A percentile compares a stretch with the other conserved stretches of the same genome.
phyloP scores from a whole-genome alignment of 2,113 vertebrate genomes.

The Camelus dromedarius region DNA sequence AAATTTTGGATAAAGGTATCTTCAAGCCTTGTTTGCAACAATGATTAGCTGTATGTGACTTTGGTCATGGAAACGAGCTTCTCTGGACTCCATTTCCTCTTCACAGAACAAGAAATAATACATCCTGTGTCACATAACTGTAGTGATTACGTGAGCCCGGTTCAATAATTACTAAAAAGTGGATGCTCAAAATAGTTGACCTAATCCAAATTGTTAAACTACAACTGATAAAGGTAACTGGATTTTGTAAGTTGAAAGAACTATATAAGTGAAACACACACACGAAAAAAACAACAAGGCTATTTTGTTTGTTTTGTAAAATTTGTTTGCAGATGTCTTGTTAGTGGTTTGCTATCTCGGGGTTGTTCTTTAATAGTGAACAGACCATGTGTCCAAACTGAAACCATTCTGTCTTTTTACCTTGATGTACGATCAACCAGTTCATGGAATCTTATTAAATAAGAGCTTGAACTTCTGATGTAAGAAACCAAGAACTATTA shows the following conservation, averaged over 20 bases:
- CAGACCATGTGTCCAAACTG: not conserved
- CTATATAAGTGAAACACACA: not conserved
- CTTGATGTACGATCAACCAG: not conserved
- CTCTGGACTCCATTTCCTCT: not conserved
- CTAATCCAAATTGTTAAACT: not conserved
- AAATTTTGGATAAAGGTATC: not conserved
- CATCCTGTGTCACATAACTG: not conserved
- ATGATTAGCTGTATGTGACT: not conserved
- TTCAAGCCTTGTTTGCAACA: not conserved
- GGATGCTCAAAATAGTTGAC: not conserved
- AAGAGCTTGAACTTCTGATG: not conserved
- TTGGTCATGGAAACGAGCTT: not conserved
- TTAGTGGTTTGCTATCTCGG: not conserved
- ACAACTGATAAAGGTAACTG: not conserved
- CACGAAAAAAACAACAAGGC: not conserved
- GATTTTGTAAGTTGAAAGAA: not conserved
- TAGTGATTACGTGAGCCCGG: not conserved
- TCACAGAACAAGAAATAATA: not conserved
- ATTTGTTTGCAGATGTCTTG: not conserved
- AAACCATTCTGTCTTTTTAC: constrained; percentile 17
- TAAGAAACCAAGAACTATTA: constrained; percentile 8
- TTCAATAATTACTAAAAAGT: not conserved
- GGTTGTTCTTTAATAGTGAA: not conserved
- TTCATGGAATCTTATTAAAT: not conserved
- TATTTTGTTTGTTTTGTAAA: not conserved